These are phyloP conservation scores for Caloenas nicobarica DNA, from an alignment of 2,113 vertebrate genomes.

Conservation along the genomic window DNA sequence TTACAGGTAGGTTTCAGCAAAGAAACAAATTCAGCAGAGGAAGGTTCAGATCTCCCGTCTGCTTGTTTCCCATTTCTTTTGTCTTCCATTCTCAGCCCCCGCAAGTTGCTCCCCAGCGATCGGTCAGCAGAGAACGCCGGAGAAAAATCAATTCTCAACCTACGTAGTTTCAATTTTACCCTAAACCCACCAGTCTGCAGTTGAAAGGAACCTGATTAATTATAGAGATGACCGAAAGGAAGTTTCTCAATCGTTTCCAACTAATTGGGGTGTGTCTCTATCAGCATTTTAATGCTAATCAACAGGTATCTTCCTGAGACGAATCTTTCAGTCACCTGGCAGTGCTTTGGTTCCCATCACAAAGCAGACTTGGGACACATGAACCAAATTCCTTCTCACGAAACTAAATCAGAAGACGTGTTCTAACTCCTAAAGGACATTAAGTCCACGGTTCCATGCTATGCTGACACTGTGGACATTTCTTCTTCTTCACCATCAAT, in stretches of 20 bases:
- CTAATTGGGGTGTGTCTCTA: not conserved
- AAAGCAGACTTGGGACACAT: not conserved
- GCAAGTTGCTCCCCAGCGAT: conserved; percentile 32
- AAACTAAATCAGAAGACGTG: not conserved
- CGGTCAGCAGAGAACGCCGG: conserved; percentile 35
- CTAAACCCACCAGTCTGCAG: not conserved
- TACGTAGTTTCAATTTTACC: not conserved
- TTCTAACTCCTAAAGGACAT: not conserved
- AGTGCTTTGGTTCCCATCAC: not conserved
- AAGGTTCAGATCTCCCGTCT: conserved; percentile 33
- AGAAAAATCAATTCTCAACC: not conserved
- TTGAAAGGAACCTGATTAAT: not conserved
- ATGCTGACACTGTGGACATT: rapidly evolving
- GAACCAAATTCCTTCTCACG: not conserved
- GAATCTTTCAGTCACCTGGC: not conserved
- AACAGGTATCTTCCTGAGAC: not conserved
- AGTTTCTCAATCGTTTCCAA: not conserved
- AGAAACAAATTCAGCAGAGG: conserved; percentile 5
- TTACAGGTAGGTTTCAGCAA: not conserved
- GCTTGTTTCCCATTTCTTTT: conserved; percentile 57
- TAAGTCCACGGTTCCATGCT: not conserved
- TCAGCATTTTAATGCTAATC: not conserved
- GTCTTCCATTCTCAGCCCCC: not conserved
- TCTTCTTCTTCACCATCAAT: not conserved
- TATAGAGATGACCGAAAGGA: not conserved